Evolutionary conservation across 2,113 vertebrate species (phyloP).

Genomic region (Cottus gobio): DNA sequence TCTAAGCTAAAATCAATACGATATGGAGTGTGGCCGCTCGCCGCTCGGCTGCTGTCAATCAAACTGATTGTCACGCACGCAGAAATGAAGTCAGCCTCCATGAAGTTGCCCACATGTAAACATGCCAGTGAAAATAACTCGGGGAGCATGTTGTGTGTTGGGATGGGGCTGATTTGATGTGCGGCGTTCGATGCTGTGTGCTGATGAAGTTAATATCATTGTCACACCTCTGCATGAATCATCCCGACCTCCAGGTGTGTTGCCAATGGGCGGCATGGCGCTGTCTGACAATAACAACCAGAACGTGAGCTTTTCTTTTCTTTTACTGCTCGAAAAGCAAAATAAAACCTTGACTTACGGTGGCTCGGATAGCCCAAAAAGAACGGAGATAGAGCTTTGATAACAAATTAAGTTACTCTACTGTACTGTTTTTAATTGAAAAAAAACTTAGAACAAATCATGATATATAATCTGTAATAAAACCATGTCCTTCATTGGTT

Average conservation of each 20-base stretch:
- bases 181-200: neutral
- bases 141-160: neutral
- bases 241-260: neutral
- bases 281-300: neutral
- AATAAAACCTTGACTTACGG: neutral
- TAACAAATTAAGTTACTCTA: too few relatives aligned
- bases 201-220: neutral
- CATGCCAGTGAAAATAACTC: neutral
- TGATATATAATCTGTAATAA: too few relatives aligned
- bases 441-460: too few relatives aligned
- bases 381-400: too few relatives aligned
- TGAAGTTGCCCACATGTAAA: constrained; percentile 17
- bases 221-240: neutral
- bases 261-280: neutral
- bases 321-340: neutral
- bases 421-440: too few relatives aligned
- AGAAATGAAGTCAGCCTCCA: constrained; percentile 21
- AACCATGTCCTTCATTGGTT: too few relatives aligned
- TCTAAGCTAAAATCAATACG: constrained; percentile 66
- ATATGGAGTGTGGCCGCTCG: constrained; percentile 47
- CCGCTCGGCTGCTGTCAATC: constrained; percentile 51
- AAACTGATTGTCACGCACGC: constrained; percentile 33
- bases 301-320: neutral
- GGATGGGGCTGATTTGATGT: neutral
- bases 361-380: too few relatives aligned